Evolutionary conservation across 2,113 vertebrate genomes (phyloP), one percentile per base, ranked within the genome.

Genomic region (Miniopterus natalensis): DNA sequence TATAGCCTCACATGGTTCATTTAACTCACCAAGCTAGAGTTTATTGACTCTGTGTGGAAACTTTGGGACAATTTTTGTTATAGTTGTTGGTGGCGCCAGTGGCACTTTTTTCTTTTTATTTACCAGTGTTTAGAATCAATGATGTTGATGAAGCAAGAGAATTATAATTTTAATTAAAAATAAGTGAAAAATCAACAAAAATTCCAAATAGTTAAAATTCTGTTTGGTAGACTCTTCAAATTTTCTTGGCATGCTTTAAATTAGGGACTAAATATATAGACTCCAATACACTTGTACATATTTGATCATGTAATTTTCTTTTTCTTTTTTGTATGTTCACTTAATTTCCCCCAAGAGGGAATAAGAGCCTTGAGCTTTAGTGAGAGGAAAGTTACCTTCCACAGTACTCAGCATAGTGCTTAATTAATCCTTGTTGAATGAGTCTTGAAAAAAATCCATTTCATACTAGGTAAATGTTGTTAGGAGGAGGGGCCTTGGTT

Each of bases 1-100:
- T 96, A 96, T 83, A 90, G 42, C 92, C 92, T 90, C 61, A 66
- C 12, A 85, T 59, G 97, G 75, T 84, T 95, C 96, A 94, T 85
- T 90, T 88, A 95, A 88, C n/a, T 13, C 20, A 91, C 68, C 29
- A 90, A 66, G 68, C 77, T 92, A 80, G 47, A 71, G 84, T 96
- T 96, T 95, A 91, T 79, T 91, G 94, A 90, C 90, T 97, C 25
- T 63, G 29, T 71, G 55, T 40, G 15, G 80, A 94, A 92, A 88
- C 47, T 77, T 59, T 47, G 61, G 36, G 84, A 84, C 7, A 42
- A 70, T 88, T 90, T 92, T 92, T 96, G 36, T 70, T 73, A 83
- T 3, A 91, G 61, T 55, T n/a, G 42, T n/a, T 73, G 59, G 45
- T 57, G 36, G 29, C 0, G 3, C 1, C 9, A 36, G n/a, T 79